A percentile compares a stretch with the other conserved stretches of the same genome.
These are phyloP conservation scores for Stylophora pistillata DNA, from an alignment of 64 coral and sea anemone species.

Conservation along the genomic window DNA sequence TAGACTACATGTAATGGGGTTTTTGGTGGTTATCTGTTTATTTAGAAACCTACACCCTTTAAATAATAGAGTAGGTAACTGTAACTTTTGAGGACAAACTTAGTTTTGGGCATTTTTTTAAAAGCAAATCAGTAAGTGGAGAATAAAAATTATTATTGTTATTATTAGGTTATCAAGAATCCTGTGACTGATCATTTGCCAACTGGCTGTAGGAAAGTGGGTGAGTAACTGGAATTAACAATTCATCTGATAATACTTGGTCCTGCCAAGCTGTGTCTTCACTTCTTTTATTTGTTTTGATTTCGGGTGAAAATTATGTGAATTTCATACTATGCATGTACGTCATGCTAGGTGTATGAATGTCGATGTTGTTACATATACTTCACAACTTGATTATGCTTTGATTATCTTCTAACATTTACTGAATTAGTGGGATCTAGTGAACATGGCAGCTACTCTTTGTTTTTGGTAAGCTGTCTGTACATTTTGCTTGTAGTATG, in stretches of 20 bases:
- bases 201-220: slow-evolving; percentile 91
- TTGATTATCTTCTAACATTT: not conserved
- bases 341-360: too few relatives aligned
- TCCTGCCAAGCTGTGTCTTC: not conserved
- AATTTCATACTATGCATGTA: too few relatives aligned
- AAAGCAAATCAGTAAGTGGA: too few relatives aligned
- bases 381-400: too few relatives aligned
- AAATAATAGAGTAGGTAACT: too few relatives aligned
- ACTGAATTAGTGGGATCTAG: not conserved
- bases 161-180: slow-evolving; percentile 92
- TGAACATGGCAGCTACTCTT: not conserved
- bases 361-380: too few relatives aligned
- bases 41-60: too few relatives aligned
- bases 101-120: too few relatives aligned
- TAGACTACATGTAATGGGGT: too few relatives aligned
- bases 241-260: not conserved
- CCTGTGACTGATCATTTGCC: slow-evolving; percentile 96
- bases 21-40: too few relatives aligned
- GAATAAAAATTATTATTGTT: not conserved
- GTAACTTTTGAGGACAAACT: too few relatives aligned
- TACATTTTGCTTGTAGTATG: not conserved
- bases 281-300: not conserved
- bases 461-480: slow-evolving; percentile 29
- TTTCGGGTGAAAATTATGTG: too few relatives aligned
- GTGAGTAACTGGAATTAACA: slow-evolving; percentile 19